A percentile compares a stretch with the other conserved stretches of the same genome.
Evolutionary conservation across 2,888 invertebrate genomes (phyloP).

Genomic region (Cancer borealis): DNA sequence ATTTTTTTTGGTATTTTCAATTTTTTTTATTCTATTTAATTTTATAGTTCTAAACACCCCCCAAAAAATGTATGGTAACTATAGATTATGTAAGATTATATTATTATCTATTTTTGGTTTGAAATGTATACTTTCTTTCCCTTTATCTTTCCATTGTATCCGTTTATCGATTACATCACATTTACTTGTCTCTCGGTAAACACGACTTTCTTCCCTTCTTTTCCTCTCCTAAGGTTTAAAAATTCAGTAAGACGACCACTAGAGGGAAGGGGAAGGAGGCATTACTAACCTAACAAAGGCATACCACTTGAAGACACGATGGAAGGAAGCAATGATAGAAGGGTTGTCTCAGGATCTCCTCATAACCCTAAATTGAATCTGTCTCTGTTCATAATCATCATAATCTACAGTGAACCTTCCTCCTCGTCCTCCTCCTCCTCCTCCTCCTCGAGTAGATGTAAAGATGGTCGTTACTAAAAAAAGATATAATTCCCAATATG

Average conservation of each 20-base stretch:
- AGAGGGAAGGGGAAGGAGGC: neutral
- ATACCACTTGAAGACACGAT: neutral
- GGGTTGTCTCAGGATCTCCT: neutral
- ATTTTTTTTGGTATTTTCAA: neutral
- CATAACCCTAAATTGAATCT: neutral
- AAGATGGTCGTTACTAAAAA: neutral
- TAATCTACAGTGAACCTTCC: neutral
- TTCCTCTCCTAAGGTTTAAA: no score
- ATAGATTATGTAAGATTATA: no score
- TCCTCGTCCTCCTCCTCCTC: neutral
- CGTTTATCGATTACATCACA: no score
- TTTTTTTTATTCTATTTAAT: neutral
- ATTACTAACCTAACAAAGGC: neutral
- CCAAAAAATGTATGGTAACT: no score
- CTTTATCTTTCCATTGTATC: no score
- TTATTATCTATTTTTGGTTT: neutral
- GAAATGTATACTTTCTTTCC: neutral
- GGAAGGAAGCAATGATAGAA: neutral
- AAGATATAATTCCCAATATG: neutral
- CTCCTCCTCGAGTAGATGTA: neutral
- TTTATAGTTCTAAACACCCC: neutral
- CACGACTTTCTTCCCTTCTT: no score
- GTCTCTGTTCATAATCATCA: neutral
- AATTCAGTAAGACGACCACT: no score
- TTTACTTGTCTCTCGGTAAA: no score